Evolutionary conservation across 2,797 vertebrate species (phyloP), one percentile per base, ranked within the genome.

Genomic region (Clarias laeviceps): DNA sequence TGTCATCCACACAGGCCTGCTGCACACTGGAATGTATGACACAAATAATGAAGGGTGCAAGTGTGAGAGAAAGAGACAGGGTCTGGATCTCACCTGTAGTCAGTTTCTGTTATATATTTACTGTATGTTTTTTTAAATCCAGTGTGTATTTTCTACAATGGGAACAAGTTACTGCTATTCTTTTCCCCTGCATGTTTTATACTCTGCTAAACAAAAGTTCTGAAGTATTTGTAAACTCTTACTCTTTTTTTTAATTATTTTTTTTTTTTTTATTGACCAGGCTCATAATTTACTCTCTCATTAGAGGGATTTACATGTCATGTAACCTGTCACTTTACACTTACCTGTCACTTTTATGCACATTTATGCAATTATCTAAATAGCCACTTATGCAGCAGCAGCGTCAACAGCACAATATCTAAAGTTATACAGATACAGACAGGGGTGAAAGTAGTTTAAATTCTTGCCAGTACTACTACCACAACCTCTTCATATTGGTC

Each of bases 21-120:
- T 86, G 50, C 82, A 82, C 65, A 82, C 32, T 79, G 70, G 20
- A 18, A 68, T 82, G 74, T 62, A 83, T 73, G 79, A 80, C 73
- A 87, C 12, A 24, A 61, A 77, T 86, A 88, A 88, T 88, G 79
- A 88, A 82, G 20, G 68, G 78, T 50, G 32, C 22, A 34, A 64
- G 66, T 62, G 8, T 54, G 84, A 85, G 3, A 81, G 68, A 64
- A 29, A 74, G 15, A 85, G 5, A 78, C 0, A 70, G 54, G 68
- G 22, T 18, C 72, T 50, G 70, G 40, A 74, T 54, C 14, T 54
- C 72, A 8, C 59, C 18, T 78, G n/a, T 27, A 59, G 54, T 11
- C 27, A 18, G 22, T 5, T 45, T 84, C 29, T 20, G 11, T 70
- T 27, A 72, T 20, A 81, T 11, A 65, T 64, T 61, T 50, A 8